Evolutionary conservation across 2,113 vertebrate genomes (phyloP).

Genomic region (Gymnobelideus leadbeateri): DNA sequence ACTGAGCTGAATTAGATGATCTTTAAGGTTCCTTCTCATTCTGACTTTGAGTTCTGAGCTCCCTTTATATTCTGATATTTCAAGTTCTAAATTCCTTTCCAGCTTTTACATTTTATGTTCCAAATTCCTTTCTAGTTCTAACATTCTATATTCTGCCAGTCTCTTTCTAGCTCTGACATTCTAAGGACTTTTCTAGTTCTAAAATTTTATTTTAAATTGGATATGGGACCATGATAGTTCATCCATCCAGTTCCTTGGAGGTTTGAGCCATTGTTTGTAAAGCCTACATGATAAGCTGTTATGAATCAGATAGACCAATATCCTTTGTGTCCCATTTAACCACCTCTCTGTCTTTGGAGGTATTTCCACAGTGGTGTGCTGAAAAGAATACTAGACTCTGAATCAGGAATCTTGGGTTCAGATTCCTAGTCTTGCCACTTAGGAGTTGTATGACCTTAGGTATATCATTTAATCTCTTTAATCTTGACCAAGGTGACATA

Average conservation of each 20-base stretch:
- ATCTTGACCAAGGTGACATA: background rate
- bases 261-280: background rate
- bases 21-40: background rate
- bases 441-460: background rate
- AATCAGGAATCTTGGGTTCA: background rate
- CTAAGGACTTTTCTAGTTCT: too few species aligned
- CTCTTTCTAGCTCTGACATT: background rate
- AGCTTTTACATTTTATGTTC: background rate
- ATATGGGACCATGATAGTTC: background rate
- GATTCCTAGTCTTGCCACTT: background rate
- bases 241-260: background rate
- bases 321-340: background rate
- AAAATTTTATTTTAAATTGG: background rate
- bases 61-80: background rate
- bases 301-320: background rate
- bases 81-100: background rate
- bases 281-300: background rate
- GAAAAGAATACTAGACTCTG: background rate
- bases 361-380: background rate
- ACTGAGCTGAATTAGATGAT: background rate
- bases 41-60: background rate
- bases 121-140: background rate
- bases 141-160: background rate
- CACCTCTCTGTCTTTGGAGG: rapidly evolving
- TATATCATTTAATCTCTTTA: background rate